These are phyloP conservation scores for Tinamus guttatus DNA, from an alignment of 2,113 vertebrate genomes.

Conservation along the genomic window DNA sequence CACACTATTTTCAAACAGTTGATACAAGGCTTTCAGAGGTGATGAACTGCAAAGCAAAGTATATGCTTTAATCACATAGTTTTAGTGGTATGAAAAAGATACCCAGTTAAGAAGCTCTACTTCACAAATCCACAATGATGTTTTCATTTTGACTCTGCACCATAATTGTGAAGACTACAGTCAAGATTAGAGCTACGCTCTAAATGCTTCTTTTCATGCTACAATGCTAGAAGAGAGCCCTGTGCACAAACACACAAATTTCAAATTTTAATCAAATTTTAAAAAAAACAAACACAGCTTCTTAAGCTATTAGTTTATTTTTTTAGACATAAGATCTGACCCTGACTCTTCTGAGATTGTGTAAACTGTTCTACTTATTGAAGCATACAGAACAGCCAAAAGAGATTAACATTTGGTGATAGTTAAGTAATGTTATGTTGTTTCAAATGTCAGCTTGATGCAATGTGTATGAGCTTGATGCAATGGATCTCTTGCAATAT, in stretches of 20 bases:
- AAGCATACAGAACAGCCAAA: background rate
- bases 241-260: background rate
- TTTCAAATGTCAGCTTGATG: background rate
- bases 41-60: background rate
- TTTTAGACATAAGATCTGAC: background rate
- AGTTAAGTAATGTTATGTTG: background rate
- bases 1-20: background rate
- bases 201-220: background rate
- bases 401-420: background rate
- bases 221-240: background rate
- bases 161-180: too few relatives aligned
- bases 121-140: background rate
- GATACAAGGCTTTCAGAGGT: background rate
- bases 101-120: background rate
- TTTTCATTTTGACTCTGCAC: background rate
- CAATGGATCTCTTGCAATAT: background rate
- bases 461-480: background rate
- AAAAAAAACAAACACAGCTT: background rate
- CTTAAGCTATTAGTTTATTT: background rate
- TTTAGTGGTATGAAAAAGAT: background rate
- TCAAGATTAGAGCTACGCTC: background rate
- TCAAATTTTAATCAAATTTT: background rate
- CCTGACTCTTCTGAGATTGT: background rate
- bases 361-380: background rate
- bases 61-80: background rate